Percentiles rank a stretch among this genome's conserved stretches.
Evolutionary conservation across 2,797 vertebrate genomes (phyloP).

Genomic region (Aldrovandia affinis): DNA sequence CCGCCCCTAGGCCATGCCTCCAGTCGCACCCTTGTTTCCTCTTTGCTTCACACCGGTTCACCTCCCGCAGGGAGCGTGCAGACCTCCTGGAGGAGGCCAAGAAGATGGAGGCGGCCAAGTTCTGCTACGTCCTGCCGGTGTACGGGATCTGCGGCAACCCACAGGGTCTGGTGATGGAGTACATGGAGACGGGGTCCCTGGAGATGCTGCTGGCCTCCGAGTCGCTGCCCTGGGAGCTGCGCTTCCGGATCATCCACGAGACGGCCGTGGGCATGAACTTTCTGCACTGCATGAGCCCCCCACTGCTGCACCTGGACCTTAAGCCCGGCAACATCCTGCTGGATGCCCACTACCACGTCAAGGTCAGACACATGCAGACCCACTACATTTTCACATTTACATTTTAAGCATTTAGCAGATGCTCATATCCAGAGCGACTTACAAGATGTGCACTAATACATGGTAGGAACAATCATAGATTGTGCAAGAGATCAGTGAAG

Average conservation of each 20-base stretch:
- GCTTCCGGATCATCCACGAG: slow-evolving; percentile 95
- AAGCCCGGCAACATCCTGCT: slow-evolving; percentile 98
- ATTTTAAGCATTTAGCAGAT: too few species aligned
- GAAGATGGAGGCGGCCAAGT: slow-evolving; percentile 99
- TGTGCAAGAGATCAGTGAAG: too few species aligned
- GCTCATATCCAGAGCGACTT: too few species aligned
- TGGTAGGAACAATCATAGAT: too few species aligned
- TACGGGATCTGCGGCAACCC: slow-evolving; percentile 94
- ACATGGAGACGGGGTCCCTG: slow-evolving; percentile 96
- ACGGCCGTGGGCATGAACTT: slow-evolving; percentile 98
- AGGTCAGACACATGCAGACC: slow-evolving; percentile 72
- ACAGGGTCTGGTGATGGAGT: slow-evolving; percentile 96
- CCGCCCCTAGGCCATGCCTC: not conserved
- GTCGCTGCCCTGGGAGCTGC: slow-evolving; percentile 91
- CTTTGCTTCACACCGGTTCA: not conserved
- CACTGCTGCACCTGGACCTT: slow-evolving; percentile 93
- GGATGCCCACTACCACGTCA: slow-evolving; percentile 95
- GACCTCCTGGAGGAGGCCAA: slow-evolving; percentile 93
- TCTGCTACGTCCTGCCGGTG: slow-evolving; percentile 92
- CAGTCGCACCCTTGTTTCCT: not conserved
- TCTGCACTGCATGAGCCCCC: slow-evolving; percentile 95
- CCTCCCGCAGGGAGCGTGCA: slow-evolving; percentile 80
- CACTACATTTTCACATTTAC: too few species aligned
- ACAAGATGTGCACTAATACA: too few species aligned
- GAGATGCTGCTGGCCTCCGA: slow-evolving; percentile 89